Evolutionary conservation across 2,113 vertebrate species (phyloP), one percentile per base, ranked within the genome.

Genomic region (Phainopepla nitens): DNA sequence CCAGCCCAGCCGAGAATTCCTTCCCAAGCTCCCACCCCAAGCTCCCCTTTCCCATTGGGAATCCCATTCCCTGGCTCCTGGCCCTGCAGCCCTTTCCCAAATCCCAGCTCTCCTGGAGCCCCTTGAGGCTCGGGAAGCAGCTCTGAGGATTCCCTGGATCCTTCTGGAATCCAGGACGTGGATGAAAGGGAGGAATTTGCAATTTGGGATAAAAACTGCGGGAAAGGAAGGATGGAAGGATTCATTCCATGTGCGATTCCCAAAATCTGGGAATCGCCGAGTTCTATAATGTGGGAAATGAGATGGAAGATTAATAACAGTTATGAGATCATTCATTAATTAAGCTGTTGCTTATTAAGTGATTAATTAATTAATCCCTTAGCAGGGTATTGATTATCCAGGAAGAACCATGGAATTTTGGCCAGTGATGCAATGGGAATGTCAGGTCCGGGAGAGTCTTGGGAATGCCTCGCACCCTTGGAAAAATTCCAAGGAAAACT

Each of bases 361-460:
- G 28, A n/a, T 20, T 28, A 23, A 56, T 20, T 28, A 23, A 56
- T 56, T 6, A 47, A 18, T 8, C 50, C 41, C n/a, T n/a, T 3
- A 15, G 23, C 28, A 10, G 14, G 11, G 9, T 4, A 6, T n/a
- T 10, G 58, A 13, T 41, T 7, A 13, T 39, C 82, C 23, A 15
- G 28, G 11, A 24, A 31, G 19, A 18, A 56, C 41, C 41, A 3
- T 0, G 29, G 69, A 56, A n/a, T 41, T 56, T 23, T 27, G 22
- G 22, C 41, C 3, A 0, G 11, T 1, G 6, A 56, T 73, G 50
- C 58, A 8, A n/a, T 0, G 6, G 60, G 50, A 75, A 65, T 3
- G 6, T n/a, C 28, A 10, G 28, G 31, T n/a, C 11, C 6, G 0
- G 47, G 9, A 6, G 6, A 2, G 0, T 7, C 25, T 49, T 27